Conservation (phyloP, 1,140 invertebrate species). For the Riptortus pedestris region DNA sequence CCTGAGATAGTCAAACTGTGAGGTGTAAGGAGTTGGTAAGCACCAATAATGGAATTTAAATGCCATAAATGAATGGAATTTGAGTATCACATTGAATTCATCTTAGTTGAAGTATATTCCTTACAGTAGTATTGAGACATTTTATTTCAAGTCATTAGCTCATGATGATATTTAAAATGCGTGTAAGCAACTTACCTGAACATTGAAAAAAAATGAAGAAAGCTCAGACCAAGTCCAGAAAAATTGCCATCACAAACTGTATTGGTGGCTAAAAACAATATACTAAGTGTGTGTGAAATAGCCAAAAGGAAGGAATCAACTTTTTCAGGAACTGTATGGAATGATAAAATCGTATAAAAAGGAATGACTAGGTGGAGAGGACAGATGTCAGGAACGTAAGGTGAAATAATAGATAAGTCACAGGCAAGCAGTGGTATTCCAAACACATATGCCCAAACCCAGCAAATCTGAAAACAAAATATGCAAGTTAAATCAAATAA, state of each 20-base stretch:
- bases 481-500: too few relatives aligned
- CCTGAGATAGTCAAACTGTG: too few relatives aligned
- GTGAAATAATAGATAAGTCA: not conserved
- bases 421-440: not conserved
- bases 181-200: conserved; percentile 11
- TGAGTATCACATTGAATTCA: too few relatives aligned
- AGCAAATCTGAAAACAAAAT: not conserved
- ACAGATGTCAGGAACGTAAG: not conserved
- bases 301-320: not conserved
- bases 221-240: not conserved
- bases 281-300: not conserved
- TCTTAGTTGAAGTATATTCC: too few relatives aligned
- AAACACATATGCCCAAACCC: not conserved
- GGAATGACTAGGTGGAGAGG: not conserved
- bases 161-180: too few relatives aligned
- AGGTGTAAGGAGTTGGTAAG: too few relatives aligned
- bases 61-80: too few relatives aligned
- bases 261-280: not conserved
- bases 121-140: too few relatives aligned
- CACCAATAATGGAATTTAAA: too few relatives aligned
- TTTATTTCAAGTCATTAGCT: too few relatives aligned
- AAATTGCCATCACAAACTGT: not conserved
- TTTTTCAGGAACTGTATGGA: not conserved
- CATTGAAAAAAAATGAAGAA: not conserved
- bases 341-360: not conserved